phyloP scores from a whole-genome alignment of 2,888 invertebrate species.

The Tipula helvola region DNA sequence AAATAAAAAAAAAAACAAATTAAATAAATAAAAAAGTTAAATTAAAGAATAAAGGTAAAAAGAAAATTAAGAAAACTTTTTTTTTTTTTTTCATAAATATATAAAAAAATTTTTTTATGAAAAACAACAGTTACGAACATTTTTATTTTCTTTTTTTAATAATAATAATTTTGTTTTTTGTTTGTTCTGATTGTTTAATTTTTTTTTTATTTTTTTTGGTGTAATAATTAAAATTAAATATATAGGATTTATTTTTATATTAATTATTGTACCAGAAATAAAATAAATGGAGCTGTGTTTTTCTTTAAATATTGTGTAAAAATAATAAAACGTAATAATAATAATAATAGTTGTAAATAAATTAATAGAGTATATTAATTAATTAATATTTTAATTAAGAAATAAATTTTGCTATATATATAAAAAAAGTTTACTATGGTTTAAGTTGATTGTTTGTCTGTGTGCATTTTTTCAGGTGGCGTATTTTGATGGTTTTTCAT shows the following conservation, averaged over 20 bases:
- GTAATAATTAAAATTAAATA: background rate
- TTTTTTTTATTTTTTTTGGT: background rate
- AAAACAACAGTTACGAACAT: background rate
- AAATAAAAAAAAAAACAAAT: background rate
- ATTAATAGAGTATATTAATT: background rate
- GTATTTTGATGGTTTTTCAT: slow-evolving; percentile 5
- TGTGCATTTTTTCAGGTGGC: slow-evolving; percentile 23
- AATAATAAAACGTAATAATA: background rate
- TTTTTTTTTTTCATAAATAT: background rate
- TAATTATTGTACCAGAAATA: background rate
- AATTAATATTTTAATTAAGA: background rate
- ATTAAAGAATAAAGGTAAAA: background rate
- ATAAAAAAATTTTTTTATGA: background rate
- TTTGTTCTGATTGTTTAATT: slow-evolving; percentile 4
- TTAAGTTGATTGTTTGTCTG: slow-evolving; percentile 22
- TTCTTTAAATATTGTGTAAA: background rate
- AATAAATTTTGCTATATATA: background rate
- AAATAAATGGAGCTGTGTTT: background rate
- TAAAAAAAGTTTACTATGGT: background rate
- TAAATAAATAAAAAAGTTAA: background rate
- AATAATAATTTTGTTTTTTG: background rate
- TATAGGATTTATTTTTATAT: background rate
- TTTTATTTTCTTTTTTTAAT: slow-evolving; percentile 9
- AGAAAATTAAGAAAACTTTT: background rate
- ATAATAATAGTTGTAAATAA: background rate